Percentiles rank a stretch among this genome's conserved stretches.
These are phyloP conservation scores for Megastigmus dorsalis DNA, from an alignment of 2,888 invertebrate species.

Conservation along the genomic window DNA sequence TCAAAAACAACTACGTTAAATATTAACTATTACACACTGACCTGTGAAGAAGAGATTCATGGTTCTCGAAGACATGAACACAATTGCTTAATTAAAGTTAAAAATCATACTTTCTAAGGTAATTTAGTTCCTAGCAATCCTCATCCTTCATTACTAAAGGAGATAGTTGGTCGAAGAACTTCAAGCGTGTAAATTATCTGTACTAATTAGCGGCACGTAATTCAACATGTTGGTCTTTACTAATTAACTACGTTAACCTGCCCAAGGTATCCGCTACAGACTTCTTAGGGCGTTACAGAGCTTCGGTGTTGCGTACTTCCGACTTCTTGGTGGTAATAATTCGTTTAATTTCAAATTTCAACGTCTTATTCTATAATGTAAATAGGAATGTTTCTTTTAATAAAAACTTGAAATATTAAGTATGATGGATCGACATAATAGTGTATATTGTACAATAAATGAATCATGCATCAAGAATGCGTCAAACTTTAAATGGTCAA, in stretches of 20 bases:
- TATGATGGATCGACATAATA: too few relatives aligned
- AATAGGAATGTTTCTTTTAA: not conserved
- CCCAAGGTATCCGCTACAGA: not conserved
- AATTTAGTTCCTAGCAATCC: too few relatives aligned
- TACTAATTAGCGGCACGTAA: not conserved
- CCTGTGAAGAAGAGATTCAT: too few relatives aligned
- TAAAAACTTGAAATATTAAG: too few relatives aligned
- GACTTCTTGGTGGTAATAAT: not conserved
- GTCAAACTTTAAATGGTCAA: too few relatives aligned
- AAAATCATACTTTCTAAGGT: too few relatives aligned
- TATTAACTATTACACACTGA: too few relatives aligned
- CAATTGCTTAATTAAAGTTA: too few relatives aligned
- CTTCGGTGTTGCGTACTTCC: not conserved
- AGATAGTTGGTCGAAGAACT: not conserved
- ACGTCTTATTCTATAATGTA: not conserved
- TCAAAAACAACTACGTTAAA: too few relatives aligned
- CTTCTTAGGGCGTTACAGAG: not conserved
- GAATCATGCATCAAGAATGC: too few relatives aligned
- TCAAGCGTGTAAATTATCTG: not conserved
- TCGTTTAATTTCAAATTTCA: not conserved
- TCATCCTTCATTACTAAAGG: not conserved
- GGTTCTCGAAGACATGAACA: too few relatives aligned
- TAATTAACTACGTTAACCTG: not conserved
- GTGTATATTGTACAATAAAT: too few relatives aligned
- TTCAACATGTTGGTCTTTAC: not conserved